These are phyloP conservation scores for Poeciliopsis prolifica DNA, from an alignment of 2,113 vertebrate species.

Conservation along the genomic window DNA sequence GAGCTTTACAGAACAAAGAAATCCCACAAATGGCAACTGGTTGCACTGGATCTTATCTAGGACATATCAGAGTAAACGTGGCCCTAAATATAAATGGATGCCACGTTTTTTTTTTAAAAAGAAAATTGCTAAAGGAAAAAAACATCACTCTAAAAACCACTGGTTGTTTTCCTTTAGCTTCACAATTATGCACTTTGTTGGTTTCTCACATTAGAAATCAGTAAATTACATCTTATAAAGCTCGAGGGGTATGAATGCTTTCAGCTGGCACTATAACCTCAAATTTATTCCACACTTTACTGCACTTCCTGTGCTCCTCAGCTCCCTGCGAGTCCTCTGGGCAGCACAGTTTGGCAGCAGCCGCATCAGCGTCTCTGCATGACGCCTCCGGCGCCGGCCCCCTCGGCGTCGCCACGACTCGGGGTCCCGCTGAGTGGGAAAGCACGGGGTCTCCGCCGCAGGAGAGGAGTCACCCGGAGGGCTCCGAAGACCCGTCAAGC, in stretches of 20 bases:
- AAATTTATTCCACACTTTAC: neutral
- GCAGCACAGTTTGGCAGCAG: constrained; percentile 18
- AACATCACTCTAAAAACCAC: too few species aligned
- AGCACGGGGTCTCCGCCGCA: neutral
- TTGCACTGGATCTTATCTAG: too few species aligned
- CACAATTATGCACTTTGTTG: too few species aligned
- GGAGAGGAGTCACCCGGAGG: constrained; percentile 51
- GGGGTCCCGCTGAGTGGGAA: constrained; percentile 11
- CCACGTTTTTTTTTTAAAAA: too few species aligned
- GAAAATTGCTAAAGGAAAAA: too few species aligned
- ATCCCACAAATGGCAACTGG: too few species aligned
- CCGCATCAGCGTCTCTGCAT: constrained; percentile 31
- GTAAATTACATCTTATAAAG: too few species aligned
- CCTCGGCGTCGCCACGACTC: constrained; percentile 7
- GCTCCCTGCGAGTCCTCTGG: constrained; percentile 18
- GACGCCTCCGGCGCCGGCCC: constrained; percentile 54
- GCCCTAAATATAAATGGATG: too few species aligned
- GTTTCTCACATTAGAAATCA: too few species aligned
- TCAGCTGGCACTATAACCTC: neutral
- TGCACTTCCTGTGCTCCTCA: neutral
- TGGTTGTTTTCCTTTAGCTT: too few species aligned
- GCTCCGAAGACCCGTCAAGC: constrained; percentile 53
- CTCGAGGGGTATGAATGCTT: neutral
- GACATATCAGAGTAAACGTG: too few species aligned
- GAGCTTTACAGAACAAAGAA: too few species aligned